Conservation (phyloP, 2,888 invertebrate species). For the Drosophila kuntzei region DNA sequence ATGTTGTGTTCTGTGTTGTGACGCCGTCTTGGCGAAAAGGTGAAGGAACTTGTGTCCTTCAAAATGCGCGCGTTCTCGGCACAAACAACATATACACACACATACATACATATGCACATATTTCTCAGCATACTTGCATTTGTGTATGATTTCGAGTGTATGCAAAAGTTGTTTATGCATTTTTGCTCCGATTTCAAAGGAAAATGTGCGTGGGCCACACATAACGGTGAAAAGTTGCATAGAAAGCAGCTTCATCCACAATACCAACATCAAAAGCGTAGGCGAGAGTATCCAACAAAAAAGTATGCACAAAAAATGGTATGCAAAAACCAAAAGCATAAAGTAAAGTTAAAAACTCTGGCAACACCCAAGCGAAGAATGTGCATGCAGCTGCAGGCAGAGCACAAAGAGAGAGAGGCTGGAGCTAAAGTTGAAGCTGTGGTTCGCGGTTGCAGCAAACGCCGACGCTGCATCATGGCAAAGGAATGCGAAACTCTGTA, state of each 20-base stretch:
- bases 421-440: constrained; percentile 2
- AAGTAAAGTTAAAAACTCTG: constrained; percentile 22
- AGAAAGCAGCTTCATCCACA: constrained; percentile 48
- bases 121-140: constrained; percentile 27
- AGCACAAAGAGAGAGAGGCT: not conserved
- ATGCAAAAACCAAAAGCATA: constrained; percentile 12
- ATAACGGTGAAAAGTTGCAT: constrained; percentile 57
- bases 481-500: constrained; percentile 65
- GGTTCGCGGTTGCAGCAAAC: constrained; percentile 14
- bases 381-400: constrained; percentile 7
- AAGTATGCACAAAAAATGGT: constrained; percentile 21
- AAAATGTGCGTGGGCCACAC: constrained; percentile 49
- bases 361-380: constrained; percentile 41
- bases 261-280: constrained; percentile 24
- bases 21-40: constrained; percentile 58
- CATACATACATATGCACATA: not conserved
- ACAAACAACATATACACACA: constrained; percentile 23
- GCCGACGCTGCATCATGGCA: constrained; percentile 41
- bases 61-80: constrained; percentile 71
- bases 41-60: constrained; percentile 79
- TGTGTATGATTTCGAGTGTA: not conserved
- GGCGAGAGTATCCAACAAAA: constrained; percentile 36
- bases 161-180: constrained; percentile 34
- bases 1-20: constrained; percentile 43
- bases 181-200: constrained; percentile 20